These are phyloP conservation scores for Dermatophagoides farinae DNA, from an alignment of 1,140 invertebrate genomes.

Conservation along the genomic window DNA sequence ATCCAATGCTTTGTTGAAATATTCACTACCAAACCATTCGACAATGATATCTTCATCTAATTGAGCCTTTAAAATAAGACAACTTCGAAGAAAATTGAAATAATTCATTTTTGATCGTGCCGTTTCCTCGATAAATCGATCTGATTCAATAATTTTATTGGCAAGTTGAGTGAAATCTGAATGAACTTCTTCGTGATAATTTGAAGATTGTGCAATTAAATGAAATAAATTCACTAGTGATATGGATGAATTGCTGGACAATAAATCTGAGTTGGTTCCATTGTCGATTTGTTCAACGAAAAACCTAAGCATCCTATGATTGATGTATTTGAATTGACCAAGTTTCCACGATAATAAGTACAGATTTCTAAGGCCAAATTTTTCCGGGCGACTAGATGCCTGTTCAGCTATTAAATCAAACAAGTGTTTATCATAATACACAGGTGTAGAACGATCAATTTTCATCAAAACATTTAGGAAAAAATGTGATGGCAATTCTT, in stretches of 20 bases:
- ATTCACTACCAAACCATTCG: background rate
- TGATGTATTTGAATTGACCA: background rate
- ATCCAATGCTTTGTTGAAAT: background rate
- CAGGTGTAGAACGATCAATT: background rate
- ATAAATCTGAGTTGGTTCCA: background rate
- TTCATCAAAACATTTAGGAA: background rate
- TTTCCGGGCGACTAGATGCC: background rate
- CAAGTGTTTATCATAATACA: background rate
- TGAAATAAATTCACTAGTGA: background rate
- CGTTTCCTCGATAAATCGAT: background rate
- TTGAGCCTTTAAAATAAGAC: background rate
- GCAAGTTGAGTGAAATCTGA: background rate
- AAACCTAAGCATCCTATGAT: background rate
- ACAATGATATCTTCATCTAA: background rate
- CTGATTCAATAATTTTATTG: background rate
- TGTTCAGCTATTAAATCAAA: background rate
- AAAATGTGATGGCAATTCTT: background rate
- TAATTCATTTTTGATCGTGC: background rate
- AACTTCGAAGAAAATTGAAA: background rate
- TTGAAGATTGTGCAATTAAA: background rate
- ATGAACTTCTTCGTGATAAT: background rate
- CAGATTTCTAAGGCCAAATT: background rate
- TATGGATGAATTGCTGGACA: background rate
- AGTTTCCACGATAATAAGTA: background rate
- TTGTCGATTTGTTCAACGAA: background rate